These are phyloP conservation scores for Apogon talboti DNA, from an alignment of 2,797 vertebrate species.

Conservation along the genomic window DNA sequence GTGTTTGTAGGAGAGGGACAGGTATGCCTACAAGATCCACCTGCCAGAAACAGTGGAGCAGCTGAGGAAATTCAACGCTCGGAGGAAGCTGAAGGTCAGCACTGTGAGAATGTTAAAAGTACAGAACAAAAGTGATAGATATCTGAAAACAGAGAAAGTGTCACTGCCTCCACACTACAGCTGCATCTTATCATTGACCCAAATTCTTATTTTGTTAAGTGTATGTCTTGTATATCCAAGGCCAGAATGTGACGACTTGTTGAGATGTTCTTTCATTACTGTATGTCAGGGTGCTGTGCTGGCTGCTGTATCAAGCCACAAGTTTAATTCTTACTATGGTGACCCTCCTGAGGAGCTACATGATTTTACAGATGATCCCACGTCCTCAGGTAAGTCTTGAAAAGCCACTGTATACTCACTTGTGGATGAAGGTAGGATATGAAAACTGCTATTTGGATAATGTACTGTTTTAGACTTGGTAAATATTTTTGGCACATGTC, in stretches of 20 bases:
- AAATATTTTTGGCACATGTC: too few relatives aligned
- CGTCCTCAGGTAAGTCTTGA: slow-evolving; percentile 91
- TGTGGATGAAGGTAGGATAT: not conserved
- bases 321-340: slow-evolving; percentile 99
- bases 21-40: slow-evolving; percentile 99
- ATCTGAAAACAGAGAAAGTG: slow-evolving; percentile 12
- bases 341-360: slow-evolving; percentile 98
- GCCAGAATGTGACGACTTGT: not conserved
- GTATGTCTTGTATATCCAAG: not conserved
- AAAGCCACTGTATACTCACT: not conserved
- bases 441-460: too few relatives aligned
- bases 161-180: not conserved
- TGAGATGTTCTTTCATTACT: not conserved
- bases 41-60: slow-evolving; percentile 99
- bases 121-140: not conserved
- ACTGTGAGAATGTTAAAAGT: not conserved
- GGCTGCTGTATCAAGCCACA: slow-evolving; percentile 99
- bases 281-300: slow-evolving; percentile 93
- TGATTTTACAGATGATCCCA: slow-evolving; percentile 98
- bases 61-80: slow-evolving; percentile 98
- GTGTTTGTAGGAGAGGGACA: slow-evolving; percentile 92
- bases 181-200: slow-evolving; percentile 11
- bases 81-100: slow-evolving; percentile 97
- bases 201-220: slow-evolving; percentile 3
- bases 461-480: too few relatives aligned